A percentile compares a stretch with the other conserved stretches of the same genome.
Conservation (phyloP, 2,113 vertebrate species). For the Lepus americanus region DNA sequence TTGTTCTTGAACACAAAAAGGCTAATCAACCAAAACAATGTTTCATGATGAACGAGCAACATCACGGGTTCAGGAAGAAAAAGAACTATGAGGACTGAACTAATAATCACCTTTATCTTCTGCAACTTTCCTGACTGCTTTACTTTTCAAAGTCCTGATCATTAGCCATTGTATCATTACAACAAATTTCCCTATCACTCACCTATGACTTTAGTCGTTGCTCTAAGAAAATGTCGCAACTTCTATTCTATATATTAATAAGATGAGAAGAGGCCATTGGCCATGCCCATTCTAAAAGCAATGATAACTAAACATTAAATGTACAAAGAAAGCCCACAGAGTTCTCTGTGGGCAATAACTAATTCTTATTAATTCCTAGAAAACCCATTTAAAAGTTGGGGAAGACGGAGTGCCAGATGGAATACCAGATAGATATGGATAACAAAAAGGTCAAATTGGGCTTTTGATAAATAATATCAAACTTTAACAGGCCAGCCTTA, state of each 20-base stretch:
- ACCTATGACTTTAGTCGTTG: not conserved
- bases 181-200: not conserved
- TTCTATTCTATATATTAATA: not conserved
- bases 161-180: not conserved
- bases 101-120: not conserved
- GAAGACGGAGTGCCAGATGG: not conserved
- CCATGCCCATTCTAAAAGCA: not conserved
- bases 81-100: not conserved
- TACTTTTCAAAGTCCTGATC: not conserved
- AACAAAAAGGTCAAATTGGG: not conserved
- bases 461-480: not conserved
- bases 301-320: not conserved
- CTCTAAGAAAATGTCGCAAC: not conserved
- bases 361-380: conserved; percentile 23
- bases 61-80: not conserved
- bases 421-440: not conserved
- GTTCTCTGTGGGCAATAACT: not conserved
- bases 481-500: not conserved
- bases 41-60: not conserved
- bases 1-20: not conserved
- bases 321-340: not conserved
- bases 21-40: not conserved
- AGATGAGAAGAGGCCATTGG: not conserved
- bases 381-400: not conserved
- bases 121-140: not conserved